Percentiles rank a stretch among this genome's conserved stretches.
These are phyloP conservation scores for Aspidapion aeneum DNA, from an alignment of 2,888 invertebrate genomes.

Conservation along the genomic window DNA sequence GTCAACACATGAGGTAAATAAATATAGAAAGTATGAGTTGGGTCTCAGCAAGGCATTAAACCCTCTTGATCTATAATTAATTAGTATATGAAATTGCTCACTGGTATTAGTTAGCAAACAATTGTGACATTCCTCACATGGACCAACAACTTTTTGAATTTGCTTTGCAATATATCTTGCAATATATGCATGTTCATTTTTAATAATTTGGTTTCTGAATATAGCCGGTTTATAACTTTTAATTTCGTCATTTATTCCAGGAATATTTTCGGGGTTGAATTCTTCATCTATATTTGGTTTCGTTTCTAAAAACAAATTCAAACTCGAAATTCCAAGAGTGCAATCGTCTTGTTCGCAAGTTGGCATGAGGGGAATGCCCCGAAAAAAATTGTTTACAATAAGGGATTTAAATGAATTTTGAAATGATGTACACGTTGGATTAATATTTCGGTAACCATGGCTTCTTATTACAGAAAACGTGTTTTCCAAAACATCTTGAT, in stretches of 20 bases:
- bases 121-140: neutral
- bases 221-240: neutral
- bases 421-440: neutral
- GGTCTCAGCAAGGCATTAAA: neutral
- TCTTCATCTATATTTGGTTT: neutral
- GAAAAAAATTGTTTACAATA: neutral
- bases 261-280: neutral
- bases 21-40: conserved; percentile 1
- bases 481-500: conserved; percentile 8
- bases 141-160: neutral
- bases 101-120: neutral
- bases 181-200: neutral
- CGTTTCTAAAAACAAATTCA: neutral
- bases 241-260: neutral
- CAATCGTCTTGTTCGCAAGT: neutral
- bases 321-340: neutral
- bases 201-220: too few relatives aligned
- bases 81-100: neutral
- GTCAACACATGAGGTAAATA: neutral
- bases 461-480: neutral
- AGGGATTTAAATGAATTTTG: neutral
- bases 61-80: neutral
- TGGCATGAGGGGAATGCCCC: too few relatives aligned
- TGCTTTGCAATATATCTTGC: neutral
- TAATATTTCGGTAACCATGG: neutral